A percentile compares a stretch with the other conserved stretches of the same genome.
phyloP scores from a whole-genome alignment of 2,113 vertebrate species.

The Lophotis ruficrista region DNA sequence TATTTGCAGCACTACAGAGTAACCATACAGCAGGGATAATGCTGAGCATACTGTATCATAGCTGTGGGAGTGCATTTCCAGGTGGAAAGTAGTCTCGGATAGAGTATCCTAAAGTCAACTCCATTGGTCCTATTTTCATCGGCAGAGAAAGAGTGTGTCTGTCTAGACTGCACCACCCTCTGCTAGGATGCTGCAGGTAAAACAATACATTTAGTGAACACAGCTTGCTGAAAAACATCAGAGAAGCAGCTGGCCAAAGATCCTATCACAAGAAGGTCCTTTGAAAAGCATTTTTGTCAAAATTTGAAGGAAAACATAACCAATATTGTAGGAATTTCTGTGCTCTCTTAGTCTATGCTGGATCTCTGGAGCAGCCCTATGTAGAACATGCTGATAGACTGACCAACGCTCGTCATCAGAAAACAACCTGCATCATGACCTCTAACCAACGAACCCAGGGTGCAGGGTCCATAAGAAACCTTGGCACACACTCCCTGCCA shows the following conservation, averaged over 20 bases:
- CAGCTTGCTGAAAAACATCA: background rate
- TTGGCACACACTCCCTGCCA: background rate
- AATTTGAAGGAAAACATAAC: background rate
- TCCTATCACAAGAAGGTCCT: background rate
- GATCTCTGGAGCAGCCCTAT: background rate
- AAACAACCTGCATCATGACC: background rate
- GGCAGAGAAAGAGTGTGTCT: background rate
- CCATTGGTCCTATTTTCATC: background rate
- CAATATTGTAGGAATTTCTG: background rate
- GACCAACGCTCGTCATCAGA: background rate
- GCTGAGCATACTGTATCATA: background rate
- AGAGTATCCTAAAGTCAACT: background rate
- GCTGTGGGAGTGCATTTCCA: background rate
- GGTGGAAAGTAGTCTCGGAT: background rate
- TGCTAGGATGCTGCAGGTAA: background rate
- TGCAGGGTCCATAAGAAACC: background rate
- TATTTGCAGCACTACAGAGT: background rate
- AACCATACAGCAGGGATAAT: background rate
- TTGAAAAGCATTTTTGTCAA: background rate
- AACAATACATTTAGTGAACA: background rate
- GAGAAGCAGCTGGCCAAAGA: background rate
- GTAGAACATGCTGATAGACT: background rate
- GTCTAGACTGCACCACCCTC: background rate
- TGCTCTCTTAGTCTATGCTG: background rate
- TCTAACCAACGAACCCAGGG: background rate